Evolutionary conservation across 1,140 invertebrate species (phyloP).

Genomic region (Hydropsyche tenuis): DNA sequence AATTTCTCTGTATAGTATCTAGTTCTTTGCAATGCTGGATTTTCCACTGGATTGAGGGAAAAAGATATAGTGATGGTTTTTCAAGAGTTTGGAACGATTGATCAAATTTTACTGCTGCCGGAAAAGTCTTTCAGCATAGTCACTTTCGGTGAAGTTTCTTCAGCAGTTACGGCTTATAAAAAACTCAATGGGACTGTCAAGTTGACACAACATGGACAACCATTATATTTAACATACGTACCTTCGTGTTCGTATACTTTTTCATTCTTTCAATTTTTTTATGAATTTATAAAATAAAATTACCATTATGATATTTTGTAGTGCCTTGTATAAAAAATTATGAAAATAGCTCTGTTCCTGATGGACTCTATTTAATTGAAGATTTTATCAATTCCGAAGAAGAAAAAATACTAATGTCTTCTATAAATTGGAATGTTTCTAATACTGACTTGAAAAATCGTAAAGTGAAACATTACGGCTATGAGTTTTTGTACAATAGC

Average conservation of each 20-base stretch:
- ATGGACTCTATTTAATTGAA: conserved; percentile 74
- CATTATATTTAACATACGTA: conserved; percentile 71
- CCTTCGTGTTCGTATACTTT: conserved; percentile 59
- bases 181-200: conserved; percentile 63
- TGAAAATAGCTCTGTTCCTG: conserved; percentile 60
- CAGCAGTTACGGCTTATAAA: conserved; percentile 62
- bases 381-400: conserved; percentile 79
- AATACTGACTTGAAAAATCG: conserved; percentile 77
- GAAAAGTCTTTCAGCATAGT: conserved; percentile 81
- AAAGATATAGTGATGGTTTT: conserved; percentile 66
- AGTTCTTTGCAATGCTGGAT: conserved; percentile 76
- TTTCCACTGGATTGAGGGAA: conserved; percentile 73
- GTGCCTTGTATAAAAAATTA: conserved; percentile 51
- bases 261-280: conserved; percentile 33
- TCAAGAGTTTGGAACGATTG: conserved; percentile 60
- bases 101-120: conserved; percentile 70
- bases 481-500: conserved; percentile 88
- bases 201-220: conserved; percentile 63
- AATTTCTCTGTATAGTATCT: conserved; percentile 53
- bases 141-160: conserved; percentile 59
- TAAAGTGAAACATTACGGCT: conserved; percentile 92
- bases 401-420: conserved; percentile 70
- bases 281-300: conserved; percentile 8
- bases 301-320: conserved; percentile 51
- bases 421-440: conserved; percentile 66